Evolutionary conservation across 2,113 vertebrate species (phyloP), one percentile per base, ranked within the genome.

Genomic region (Mola mola): DNA sequence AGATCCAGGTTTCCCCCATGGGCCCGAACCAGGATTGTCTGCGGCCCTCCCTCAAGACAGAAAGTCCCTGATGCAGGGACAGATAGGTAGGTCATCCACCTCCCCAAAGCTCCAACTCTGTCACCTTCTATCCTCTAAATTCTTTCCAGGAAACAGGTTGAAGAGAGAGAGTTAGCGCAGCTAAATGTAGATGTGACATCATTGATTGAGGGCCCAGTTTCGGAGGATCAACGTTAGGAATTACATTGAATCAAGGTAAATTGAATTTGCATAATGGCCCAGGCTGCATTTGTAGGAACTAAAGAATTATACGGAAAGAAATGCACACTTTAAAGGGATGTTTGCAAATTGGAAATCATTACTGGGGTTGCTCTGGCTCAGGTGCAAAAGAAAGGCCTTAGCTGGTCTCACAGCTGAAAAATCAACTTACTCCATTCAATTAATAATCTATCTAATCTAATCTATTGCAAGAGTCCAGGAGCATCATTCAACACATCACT

Each of bases 21-120:
- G 81, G 86, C 71, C 73, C 48, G 66, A 77, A 70, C 81, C 71
- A 73, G 81, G 84, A 85, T 83, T 82, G 79, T 87, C 87, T 81
- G 44, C n/a, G 24, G 68, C 60, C 72, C 59, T 87, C 86, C 78
- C 86, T 79, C 56, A 81, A 72, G 86, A 90, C 76, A 72, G 42
- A 74, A 37, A 81, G 67, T 85, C 79, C 82, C 83, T 43, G 59
- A 83, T 76, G 75, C 55, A 49, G 83, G 70, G 16, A 82, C 75
- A 53, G 73, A 74, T 66, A 88, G 84, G 71, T 88, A 88, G 87
- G 88, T 86, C 88, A 88, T 10, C 80, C 38, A 33, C 52, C 34
- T 55, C 41, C 13, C 43, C 31, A 6, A 46, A 41, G 9, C 44
- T 46, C 66, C 29, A 52, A 55, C 63, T 73, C 61, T 36, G 19